phyloP scores from a whole-genome alignment of 35 echinoderm and acorn worm species.

The Apostichopus californicus region DNA sequence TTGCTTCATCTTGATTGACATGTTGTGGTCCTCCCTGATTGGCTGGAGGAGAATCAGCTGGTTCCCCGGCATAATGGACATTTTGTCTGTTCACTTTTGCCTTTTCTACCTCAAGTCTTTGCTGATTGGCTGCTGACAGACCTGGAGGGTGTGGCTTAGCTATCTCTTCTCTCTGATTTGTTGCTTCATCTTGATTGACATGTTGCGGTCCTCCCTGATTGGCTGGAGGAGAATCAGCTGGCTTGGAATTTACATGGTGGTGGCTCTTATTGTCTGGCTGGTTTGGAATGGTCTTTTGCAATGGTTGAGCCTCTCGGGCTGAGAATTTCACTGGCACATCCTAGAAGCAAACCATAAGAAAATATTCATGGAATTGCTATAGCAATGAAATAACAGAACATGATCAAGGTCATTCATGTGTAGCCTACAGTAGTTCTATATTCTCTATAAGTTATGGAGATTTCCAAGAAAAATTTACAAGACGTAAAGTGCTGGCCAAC shows the following conservation, averaged over 20 bases:
- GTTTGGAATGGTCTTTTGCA: background rate
- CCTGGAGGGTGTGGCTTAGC: background rate
- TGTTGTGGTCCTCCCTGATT: background rate
- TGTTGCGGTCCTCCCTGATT: background rate
- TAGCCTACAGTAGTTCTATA: too few species aligned
- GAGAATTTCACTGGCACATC: too few species aligned
- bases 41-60: too few species aligned
- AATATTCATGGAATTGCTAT: too few species aligned
- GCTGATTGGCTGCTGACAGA: conserved; percentile 3
- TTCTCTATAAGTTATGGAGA: too few species aligned
- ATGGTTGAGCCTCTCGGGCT: too few species aligned
- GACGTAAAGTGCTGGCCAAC: too few species aligned
- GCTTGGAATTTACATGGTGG: background rate
- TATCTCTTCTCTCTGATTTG: conserved; percentile 9
- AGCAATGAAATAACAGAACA: too few species aligned
- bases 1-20: background rate
- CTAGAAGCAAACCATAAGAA: too few species aligned
- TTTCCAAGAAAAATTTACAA: too few species aligned
- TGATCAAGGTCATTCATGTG: too few species aligned
- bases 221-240: background rate
- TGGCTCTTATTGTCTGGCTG: background rate
- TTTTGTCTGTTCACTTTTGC: background rate
- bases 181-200: background rate
- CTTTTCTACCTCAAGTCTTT: background rate
- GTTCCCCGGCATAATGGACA: conserved; percentile 26